phyloP scores from a whole-genome alignment of 2,888 invertebrate species.

The Therioaphis trifolii region DNA sequence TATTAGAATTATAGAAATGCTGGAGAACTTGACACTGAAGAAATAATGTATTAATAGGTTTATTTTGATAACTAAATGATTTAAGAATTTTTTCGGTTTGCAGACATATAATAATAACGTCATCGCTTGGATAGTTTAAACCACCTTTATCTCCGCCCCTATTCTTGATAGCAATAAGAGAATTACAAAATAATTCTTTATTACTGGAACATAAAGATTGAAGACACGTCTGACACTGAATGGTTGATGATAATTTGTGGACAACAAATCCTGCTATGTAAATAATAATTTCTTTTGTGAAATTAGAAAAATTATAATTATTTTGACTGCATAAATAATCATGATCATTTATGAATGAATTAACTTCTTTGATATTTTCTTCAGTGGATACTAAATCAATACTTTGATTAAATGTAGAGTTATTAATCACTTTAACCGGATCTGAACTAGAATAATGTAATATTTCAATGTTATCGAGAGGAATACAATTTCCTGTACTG shows the following conservation, averaged over 20 bases:
- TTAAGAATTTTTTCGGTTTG: not conserved
- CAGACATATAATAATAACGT: not conserved
- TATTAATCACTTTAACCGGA: not conserved
- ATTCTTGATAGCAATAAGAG: not conserved
- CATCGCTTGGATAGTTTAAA: not conserved
- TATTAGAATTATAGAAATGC: no score
- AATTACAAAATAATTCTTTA: not conserved
- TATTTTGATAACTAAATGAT: not conserved
- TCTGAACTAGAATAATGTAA: not conserved
- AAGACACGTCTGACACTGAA: not conserved
- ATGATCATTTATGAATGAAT: constrained; percentile 4
- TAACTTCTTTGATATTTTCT: not conserved
- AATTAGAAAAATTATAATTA: not conserved
- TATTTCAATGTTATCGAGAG: no score
- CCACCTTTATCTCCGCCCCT: not conserved
- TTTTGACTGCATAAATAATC: not conserved
- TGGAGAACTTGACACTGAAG: no score
- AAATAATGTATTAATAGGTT: no score
- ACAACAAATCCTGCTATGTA: constrained; percentile 7
- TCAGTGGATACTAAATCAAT: no score
- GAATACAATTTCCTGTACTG: no score
- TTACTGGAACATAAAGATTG: not conserved
- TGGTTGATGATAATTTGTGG: not conserved
- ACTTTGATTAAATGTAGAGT: no score
- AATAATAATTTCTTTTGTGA: not conserved